These are phyloP conservation scores for Platysternon megacephalum DNA, from an alignment of 2,113 vertebrate species.

Conservation along the genomic window DNA sequence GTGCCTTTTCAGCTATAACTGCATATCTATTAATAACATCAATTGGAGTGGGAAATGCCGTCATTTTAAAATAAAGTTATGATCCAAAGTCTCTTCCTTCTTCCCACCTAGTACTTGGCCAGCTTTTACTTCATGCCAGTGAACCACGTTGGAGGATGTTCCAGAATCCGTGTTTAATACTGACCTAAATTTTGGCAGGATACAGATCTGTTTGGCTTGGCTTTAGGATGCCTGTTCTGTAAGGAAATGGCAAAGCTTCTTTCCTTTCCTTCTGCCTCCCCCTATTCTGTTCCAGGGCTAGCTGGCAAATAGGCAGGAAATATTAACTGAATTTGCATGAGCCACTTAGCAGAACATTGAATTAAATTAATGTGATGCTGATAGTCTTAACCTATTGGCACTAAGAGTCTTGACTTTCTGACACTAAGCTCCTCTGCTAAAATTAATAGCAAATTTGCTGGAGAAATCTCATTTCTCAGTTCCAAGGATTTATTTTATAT, in stretches of 20 bases:
- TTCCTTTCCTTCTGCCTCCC: background rate
- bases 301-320: conserved; percentile 24
- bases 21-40: background rate
- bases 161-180: conserved; percentile 1
- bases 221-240: conserved; percentile 6
- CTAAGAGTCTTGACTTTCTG: background rate
- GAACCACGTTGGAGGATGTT: background rate
- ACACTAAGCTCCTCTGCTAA: conserved; percentile 15
- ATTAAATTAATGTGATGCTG: conserved; percentile 38
- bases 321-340: conserved; percentile 38
- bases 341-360: conserved; percentile 12
- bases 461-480: conserved; percentile 28
- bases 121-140: background rate
- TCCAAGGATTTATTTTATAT: conserved; percentile 24
- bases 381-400: background rate
- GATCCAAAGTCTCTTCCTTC: background rate
- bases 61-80: background rate
- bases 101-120: background rate
- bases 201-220: background rate
- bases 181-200: conserved; percentile 36
- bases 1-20: background rate
- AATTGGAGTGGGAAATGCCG: background rate
- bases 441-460: conserved; percentile 4
- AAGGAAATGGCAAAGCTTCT: conserved; percentile 30
- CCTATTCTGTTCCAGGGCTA: background rate